Evolutionary conservation across 2,113 vertebrate genomes (phyloP).

Genomic region (Perca schrenkii): DNA sequence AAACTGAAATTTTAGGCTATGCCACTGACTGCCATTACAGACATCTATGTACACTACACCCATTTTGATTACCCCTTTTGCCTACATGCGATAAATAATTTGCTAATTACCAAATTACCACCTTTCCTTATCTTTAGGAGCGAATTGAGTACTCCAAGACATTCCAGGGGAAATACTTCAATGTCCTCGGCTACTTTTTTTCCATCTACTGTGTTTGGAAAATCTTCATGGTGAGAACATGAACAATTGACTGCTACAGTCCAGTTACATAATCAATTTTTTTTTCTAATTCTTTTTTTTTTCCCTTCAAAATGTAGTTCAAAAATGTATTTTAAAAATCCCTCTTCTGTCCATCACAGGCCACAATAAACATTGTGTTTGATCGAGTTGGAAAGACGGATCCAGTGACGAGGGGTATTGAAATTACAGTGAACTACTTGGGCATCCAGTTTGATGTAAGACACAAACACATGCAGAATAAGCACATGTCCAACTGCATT

Average conservation of each 20-base stretch:
- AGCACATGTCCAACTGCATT: constrained; percentile 18
- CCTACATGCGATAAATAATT: neutral
- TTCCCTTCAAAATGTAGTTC: neutral
- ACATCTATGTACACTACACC: constrained; percentile 5
- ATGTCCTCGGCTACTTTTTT: constrained; percentile 98
- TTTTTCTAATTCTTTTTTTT: neutral
- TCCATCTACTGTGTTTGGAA: constrained; percentile 99
- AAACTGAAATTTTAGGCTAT: neutral
- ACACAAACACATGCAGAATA: constrained; percentile 6
- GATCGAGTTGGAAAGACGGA: constrained; percentile 98
- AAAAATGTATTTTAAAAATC: neutral
- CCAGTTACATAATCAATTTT: neutral
- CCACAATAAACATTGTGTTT: constrained; percentile 99
- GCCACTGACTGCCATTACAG: neutral
- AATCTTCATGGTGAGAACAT: constrained; percentile 95
- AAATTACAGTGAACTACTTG: constrained; percentile 99
- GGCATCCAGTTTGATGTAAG: constrained; percentile 99
- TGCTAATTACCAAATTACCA: neutral
- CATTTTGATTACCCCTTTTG: neutral
- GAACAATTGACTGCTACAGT: constrained; percentile 13
- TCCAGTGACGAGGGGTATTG: constrained; percentile 98
- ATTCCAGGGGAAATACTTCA: constrained; percentile 99
- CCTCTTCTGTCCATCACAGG: constrained; percentile 78
- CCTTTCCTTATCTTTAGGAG: constrained; percentile 84
- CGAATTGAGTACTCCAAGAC: constrained; percentile 99